Evolutionary conservation across 2,113 vertebrate genomes (phyloP).

Genomic region (Melanerpes formicivorus): DNA sequence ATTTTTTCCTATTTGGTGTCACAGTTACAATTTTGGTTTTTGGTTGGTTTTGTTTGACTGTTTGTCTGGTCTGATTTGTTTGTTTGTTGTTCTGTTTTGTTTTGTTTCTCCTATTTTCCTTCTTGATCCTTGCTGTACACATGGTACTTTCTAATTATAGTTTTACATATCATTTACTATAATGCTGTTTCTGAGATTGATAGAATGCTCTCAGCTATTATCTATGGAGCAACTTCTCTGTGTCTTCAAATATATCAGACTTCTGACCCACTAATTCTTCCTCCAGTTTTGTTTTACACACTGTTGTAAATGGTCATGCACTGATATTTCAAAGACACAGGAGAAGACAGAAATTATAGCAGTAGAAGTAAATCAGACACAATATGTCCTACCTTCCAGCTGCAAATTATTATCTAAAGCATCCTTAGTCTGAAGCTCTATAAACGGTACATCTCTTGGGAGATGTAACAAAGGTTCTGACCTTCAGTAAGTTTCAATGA

Average conservation of each 20-base stretch:
- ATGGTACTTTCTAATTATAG: neutral
- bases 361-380: neutral
- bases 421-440: neutral
- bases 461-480: neutral
- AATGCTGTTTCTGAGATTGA: neutral
- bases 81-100: too few species aligned
- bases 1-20: neutral
- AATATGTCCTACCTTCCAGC: neutral
- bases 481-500: neutral
- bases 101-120: neutral
- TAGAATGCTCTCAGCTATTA: neutral
- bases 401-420: neutral
- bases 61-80: too few species aligned
- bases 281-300: neutral
- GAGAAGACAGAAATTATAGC: neutral
- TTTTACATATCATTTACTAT: neutral
- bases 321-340: neutral
- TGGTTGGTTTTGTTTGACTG: accelerated
- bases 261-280: neutral
- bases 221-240: neutral
- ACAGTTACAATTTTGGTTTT: neutral
- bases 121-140: neutral
- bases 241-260: neutral
- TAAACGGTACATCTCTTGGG: neutral
- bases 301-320: neutral